Percentiles rank a stretch among this genome's conserved stretches.
Evolutionary conservation across 2,797 vertebrate species (phyloP).

Genomic region (Ibycter americanus): DNA sequence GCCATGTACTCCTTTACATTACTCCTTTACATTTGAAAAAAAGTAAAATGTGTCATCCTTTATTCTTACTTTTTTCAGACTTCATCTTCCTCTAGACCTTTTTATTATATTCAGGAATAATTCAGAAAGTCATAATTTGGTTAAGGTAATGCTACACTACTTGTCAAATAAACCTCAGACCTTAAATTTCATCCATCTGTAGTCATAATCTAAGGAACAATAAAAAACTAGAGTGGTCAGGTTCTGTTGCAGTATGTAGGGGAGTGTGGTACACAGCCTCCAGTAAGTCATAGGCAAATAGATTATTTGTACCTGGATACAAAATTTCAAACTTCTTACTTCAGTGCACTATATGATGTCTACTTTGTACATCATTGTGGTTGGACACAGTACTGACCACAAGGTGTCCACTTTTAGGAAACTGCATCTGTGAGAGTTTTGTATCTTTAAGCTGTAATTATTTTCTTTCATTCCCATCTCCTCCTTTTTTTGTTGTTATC

Average conservation of each 20-base stretch:
- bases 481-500: neutral
- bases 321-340: neutral
- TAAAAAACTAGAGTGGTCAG: neutral
- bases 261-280: neutral
- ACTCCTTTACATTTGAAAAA: neutral
- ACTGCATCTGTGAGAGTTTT: neutral
- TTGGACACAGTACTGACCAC: accelerated
- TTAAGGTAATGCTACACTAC: neutral
- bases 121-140: neutral
- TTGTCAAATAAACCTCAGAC: neutral
- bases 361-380: neutral
- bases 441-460: neutral
- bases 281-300: neutral
- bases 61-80: neutral
- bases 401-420: neutral
- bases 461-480: neutral
- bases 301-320: neutral
- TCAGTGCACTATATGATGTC: neutral
- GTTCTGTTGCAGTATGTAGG: neutral
- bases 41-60: neutral
- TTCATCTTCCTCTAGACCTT: neutral
- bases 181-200: neutral
- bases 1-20: neutral
- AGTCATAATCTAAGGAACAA: neutral
- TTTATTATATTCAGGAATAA: neutral